Evolutionary conservation across 2,888 invertebrate species (phyloP).

Genomic region (Petrolisthes cinctipes): DNA sequence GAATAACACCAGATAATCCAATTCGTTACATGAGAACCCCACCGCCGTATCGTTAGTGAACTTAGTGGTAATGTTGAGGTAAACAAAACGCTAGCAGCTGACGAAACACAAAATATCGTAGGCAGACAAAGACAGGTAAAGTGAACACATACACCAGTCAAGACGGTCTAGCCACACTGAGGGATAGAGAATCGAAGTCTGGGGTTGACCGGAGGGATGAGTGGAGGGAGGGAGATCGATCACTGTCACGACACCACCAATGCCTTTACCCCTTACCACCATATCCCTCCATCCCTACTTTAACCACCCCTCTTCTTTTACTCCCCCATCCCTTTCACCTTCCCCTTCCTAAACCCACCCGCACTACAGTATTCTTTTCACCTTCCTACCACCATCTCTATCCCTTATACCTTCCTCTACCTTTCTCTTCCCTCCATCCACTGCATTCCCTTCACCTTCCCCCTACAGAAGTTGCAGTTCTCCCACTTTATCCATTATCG

Average conservation of each 20-base stretch:
- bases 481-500: too few species aligned
- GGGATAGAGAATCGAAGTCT: conserved; percentile 10
- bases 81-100: neutral
- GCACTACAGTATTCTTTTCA: neutral
- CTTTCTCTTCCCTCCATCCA: neutral
- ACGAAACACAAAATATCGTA: neutral
- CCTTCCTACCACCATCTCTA: neutral
- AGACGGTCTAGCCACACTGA: conserved; percentile 10
- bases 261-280: conserved; percentile 9
- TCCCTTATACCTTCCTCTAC: neutral
- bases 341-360: neutral
- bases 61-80: neutral
- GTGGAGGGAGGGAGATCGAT: conserved; percentile 16
- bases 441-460: neutral
- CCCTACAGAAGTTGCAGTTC: too few species aligned
- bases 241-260: conserved; percentile 6
- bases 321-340: neutral
- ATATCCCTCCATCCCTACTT: conserved; percentile 13
- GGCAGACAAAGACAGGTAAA: neutral
- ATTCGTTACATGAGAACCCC: neutral
- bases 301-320: neutral
- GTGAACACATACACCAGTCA: neutral
- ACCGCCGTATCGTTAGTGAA: neutral
- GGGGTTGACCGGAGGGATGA: neutral
- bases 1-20: neutral